Conservation (phyloP, 2,888 invertebrate genomes). For the Clepsis dumicolana region DNA sequence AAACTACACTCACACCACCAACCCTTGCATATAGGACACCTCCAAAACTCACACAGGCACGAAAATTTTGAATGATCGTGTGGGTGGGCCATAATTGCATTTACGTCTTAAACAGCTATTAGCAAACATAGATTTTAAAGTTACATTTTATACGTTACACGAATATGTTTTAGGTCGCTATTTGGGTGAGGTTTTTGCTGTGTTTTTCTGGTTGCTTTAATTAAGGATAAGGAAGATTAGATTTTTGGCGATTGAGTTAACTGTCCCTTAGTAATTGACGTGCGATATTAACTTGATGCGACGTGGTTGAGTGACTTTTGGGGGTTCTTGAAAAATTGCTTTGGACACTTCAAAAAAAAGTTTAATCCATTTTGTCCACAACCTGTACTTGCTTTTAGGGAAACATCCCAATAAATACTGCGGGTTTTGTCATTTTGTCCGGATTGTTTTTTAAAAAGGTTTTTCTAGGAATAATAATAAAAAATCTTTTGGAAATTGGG, state of each 20-base stretch:
- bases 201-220: constrained; percentile 14
- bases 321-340: constrained; percentile 8
- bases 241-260: constrained; percentile 33
- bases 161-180: constrained; percentile 7
- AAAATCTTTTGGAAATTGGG: no score
- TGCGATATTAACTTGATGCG: constrained; percentile 37
- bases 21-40: constrained; percentile 70
- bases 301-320: constrained; percentile 17
- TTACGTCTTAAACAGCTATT: constrained; percentile 52
- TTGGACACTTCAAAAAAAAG: neutral
- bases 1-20: constrained; percentile 78
- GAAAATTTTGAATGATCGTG: constrained; percentile 55
- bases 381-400: no score
- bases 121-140: constrained; percentile 41
- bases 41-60: constrained; percentile 52
- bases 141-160: constrained; percentile 8
- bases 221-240: constrained; percentile 29
- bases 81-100: constrained; percentile 53
- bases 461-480: no score
- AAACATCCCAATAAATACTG: no score
- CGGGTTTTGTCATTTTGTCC: no score
- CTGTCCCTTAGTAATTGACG: constrained; percentile 34
- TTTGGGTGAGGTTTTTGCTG: constrained; percentile 11
- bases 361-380: no score
- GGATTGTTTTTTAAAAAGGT: no score